Evolutionary conservation across 2,888 invertebrate genomes (phyloP).

Genomic region (Rugalucina vietnamica): DNA sequence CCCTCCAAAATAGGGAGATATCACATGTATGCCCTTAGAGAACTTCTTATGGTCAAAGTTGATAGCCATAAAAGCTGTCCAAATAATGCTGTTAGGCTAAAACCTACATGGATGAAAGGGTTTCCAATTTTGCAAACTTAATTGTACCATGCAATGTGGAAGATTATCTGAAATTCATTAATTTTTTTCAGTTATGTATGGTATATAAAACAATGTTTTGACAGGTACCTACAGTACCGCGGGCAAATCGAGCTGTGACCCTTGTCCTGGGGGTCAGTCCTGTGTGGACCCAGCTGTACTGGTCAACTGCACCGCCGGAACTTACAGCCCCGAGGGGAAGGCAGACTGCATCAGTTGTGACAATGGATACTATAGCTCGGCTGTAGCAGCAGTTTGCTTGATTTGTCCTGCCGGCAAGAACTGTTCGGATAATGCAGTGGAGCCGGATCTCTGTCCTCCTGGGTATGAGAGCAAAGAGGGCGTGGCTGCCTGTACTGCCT

Average conservation of each 20-base stretch:
- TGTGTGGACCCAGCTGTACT: conserved; percentile 42
- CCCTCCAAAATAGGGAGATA: no score
- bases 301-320: conserved; percentile 45
- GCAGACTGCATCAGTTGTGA: background rate
- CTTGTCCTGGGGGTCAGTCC: conserved; percentile 63
- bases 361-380: conserved; percentile 58
- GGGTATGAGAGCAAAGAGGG: conserved; percentile 61
- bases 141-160: no score
- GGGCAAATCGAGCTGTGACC: conserved; percentile 28
- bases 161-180: no score
- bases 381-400: conserved; percentile 60
- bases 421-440: conserved; percentile 18
- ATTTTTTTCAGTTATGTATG: no score
- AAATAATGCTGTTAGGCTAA: background rate
- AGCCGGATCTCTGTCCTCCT: conserved; percentile 27
- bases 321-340: background rate
- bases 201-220: no score
- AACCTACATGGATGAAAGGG: conserved; percentile 44
- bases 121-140: no score
- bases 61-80: no score
- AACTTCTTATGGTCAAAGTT: no score
- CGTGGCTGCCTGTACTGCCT: conserved; percentile 31
- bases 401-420: conserved; percentile 41
- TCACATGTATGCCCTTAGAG: no score
- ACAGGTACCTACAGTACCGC: conserved; percentile 65